Percentiles rank a stretch among this genome's conserved stretches.
Evolutionary conservation across 2,113 vertebrate genomes (phyloP).

Genomic region (Perognathus longimembris): DNA sequence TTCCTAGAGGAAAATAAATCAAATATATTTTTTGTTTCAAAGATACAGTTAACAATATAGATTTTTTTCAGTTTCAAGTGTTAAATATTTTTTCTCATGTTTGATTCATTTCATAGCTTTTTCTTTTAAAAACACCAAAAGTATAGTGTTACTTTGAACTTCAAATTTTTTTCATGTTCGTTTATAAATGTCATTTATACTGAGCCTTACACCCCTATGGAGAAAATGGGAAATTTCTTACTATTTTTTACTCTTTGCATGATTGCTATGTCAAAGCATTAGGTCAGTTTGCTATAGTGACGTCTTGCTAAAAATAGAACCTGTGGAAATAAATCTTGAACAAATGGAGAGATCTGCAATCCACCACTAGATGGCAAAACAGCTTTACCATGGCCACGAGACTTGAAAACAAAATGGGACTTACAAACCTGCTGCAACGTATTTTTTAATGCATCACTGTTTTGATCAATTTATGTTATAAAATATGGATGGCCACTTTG

Average conservation of each 20-base stretch:
- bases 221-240: slow-evolving; percentile 51
- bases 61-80: slow-evolving; percentile 19
- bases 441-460: slow-evolving; percentile 49
- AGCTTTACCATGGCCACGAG: slow-evolving; percentile 62
- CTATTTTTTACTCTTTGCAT: slow-evolving; percentile 52
- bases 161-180: slow-evolving; percentile 13
- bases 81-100: slow-evolving; percentile 42
- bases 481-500: slow-evolving; percentile 51
- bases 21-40: background rate
- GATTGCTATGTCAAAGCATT: slow-evolving; percentile 71
- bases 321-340: slow-evolving; percentile 9
- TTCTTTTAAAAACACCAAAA: slow-evolving; percentile 45
- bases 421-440: slow-evolving; percentile 58
- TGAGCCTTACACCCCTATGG: background rate
- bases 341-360: background rate
- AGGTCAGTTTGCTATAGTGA: slow-evolving; percentile 68
- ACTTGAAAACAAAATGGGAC: slow-evolving; percentile 66
- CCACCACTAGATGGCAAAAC: slow-evolving; percentile 86
- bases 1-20: background rate
- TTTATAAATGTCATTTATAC: slow-evolving; percentile 25
- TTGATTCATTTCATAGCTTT: background rate
- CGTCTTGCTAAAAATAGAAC: slow-evolving; percentile 78
- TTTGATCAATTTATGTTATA: slow-evolving; percentile 56
- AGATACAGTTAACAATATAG: slow-evolving; percentile 6
- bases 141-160: background rate